A percentile compares a stretch with the other conserved stretches of the same genome.
These are phyloP conservation scores for Congeria kusceri DNA, from an alignment of 2,888 invertebrate species.

Conservation along the genomic window DNA sequence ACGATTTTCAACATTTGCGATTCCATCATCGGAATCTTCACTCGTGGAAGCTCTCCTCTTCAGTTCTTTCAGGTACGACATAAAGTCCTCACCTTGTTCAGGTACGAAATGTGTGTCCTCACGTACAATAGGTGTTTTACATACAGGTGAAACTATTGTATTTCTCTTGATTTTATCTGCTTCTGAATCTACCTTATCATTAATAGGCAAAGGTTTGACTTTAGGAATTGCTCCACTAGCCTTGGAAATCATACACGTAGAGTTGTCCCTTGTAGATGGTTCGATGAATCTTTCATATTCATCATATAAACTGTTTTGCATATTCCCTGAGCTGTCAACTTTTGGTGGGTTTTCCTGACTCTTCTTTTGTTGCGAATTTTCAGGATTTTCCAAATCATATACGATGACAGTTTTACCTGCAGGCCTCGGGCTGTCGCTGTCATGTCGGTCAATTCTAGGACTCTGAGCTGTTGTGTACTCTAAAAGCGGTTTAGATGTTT, in stretches of 20 bases:
- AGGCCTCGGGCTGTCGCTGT: too few species aligned
- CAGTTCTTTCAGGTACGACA: conserved; percentile 53
- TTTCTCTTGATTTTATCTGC: not conserved
- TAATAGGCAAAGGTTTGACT: not conserved
- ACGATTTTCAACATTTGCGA: not conserved
- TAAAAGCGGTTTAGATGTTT: too few species aligned
- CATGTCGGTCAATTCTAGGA: too few species aligned
- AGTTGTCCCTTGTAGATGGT: not conserved
- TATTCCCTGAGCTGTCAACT: not conserved
- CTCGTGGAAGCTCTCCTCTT: conserved; percentile 5
- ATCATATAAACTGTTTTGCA: conserved; percentile 43
- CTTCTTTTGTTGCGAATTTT: too few species aligned
- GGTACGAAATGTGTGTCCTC: conserved; percentile 28
- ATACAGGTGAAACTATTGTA: conserved; percentile 36
- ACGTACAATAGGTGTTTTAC: conserved; percentile 47
- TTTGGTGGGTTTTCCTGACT: too few species aligned
- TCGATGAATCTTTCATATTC: conserved; percentile 47
- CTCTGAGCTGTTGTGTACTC: too few species aligned
- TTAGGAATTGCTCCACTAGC: not conserved
- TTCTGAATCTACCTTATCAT: too few species aligned
- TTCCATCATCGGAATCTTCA: not conserved
- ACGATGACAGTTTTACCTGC: too few species aligned
- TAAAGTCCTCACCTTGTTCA: conserved; percentile 58
- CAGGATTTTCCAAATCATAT: too few species aligned
- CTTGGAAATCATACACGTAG: not conserved